phyloP scores from a whole-genome alignment of 2,888 invertebrate species.

The Xestia rhomboidea region DNA sequence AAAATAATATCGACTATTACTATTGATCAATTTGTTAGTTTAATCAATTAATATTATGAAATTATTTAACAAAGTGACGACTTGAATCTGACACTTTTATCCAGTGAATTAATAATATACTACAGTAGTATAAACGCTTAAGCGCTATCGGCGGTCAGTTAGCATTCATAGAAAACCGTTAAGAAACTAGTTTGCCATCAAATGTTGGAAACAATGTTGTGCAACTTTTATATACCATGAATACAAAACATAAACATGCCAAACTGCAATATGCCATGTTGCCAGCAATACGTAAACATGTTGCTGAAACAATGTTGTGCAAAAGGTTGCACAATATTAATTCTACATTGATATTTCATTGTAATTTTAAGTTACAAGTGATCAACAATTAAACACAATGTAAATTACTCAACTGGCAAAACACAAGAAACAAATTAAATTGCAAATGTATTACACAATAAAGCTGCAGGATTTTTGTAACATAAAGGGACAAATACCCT shows the following conservation, averaged over 20 bases:
- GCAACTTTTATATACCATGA: background rate
- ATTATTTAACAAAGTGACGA: background rate
- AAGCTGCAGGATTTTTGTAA: background rate
- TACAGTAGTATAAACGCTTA: background rate
- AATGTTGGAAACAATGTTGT: background rate
- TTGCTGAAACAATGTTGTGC: background rate
- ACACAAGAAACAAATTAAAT: conserved; percentile 6
- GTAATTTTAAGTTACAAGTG: background rate
- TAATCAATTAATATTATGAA: background rate
- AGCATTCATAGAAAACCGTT: background rate
- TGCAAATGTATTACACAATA: conserved; percentile 9
- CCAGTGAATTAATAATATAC: background rate
- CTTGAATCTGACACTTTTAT: background rate
- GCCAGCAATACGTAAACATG: background rate
- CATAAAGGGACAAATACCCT: conserved; percentile 4
- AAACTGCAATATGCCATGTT: background rate
- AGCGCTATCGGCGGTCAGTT: background rate
- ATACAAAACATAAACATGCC: conserved; percentile 3
- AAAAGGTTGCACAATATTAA: background rate
- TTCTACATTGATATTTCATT: background rate
- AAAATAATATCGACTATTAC: background rate
- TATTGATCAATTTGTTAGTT: background rate
- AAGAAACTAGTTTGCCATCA: background rate
- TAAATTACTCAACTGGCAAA: background rate
- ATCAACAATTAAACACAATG: background rate